These are phyloP conservation scores for Tethea ocularis DNA, from an alignment of 2,888 invertebrate genomes.

Conservation along the genomic window DNA sequence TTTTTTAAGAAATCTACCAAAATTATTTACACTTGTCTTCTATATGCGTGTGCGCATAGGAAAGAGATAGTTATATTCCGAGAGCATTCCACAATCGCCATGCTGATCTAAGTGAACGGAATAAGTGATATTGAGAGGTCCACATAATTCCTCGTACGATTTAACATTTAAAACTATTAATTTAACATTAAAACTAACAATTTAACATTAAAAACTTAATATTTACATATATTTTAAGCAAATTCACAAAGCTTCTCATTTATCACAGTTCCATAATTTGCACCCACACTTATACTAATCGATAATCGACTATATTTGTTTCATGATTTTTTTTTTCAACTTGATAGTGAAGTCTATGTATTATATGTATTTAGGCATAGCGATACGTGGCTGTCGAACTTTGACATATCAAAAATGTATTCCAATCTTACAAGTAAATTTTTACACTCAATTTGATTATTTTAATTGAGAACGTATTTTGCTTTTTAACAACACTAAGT, in stretches of 20 bases:
- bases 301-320: background rate
- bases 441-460: too few relatives aligned
- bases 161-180: constrained; percentile 16
- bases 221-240: constrained; percentile 50
- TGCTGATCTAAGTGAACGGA: background rate
- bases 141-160: constrained; percentile 1
- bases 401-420: too few relatives aligned
- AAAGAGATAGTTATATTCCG: too few relatives aligned
- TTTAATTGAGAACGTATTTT: too few relatives aligned
- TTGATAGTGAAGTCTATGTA: background rate
- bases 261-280: constrained; percentile 77
- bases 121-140: background rate
- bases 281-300: constrained; percentile 56
- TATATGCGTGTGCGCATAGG: too few relatives aligned
- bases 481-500: too few relatives aligned
- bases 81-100: too few relatives aligned
- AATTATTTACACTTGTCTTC: too few relatives aligned
- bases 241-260: constrained; percentile 61
- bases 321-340: background rate
- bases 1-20: too few relatives aligned
- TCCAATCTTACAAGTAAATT: too few relatives aligned
- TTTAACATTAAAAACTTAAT: constrained; percentile 21
- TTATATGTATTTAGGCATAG: too few relatives aligned
- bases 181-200: constrained; percentile 6
- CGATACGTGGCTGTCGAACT: too few relatives aligned